Evolutionary conservation across 2,113 vertebrate genomes (phyloP).

Genomic region (Actenoides lindsayi): DNA sequence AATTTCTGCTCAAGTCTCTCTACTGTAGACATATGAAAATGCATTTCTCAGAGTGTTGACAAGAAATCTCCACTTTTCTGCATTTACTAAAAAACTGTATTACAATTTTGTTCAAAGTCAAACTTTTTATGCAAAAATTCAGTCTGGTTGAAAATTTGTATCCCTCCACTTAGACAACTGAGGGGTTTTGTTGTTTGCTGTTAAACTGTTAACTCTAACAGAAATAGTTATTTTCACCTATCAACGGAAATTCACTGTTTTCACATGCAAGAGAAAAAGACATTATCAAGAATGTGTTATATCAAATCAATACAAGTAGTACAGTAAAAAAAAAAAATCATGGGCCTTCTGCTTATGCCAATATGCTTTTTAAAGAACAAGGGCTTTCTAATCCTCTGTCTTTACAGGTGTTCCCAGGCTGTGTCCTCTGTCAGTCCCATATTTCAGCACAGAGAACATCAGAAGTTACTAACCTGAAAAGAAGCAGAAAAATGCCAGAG

Average conservation of each 20-base stretch:
- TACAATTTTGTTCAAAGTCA: not conserved
- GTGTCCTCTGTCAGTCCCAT: not conserved
- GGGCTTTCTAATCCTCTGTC: not conserved
- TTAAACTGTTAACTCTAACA: not conserved
- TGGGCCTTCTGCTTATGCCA: not conserved
- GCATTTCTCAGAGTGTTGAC: not conserved
- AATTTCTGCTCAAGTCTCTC: not conserved
- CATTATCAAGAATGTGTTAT: not conserved
- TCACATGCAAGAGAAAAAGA: not conserved
- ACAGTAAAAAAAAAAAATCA: not conserved
- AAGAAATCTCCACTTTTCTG: not conserved
- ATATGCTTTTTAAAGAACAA: not conserved
- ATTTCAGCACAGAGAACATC: constrained; percentile 3
- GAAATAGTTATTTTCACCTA: not conserved
- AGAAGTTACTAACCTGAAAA: constrained; percentile 70
- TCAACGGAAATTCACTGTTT: not conserved
- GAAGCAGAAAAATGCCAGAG: constrained; percentile 66
- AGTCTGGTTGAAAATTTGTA: not conserved
- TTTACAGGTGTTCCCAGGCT: not conserved
- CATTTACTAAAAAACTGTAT: not conserved
- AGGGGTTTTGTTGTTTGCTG: not conserved
- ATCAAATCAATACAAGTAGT: not conserved
- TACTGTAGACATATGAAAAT: not conserved
- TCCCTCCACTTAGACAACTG: not conserved
- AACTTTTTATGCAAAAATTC: not conserved